Percentiles rank a stretch among this genome's conserved stretches.
phyloP scores from a whole-genome alignment of 2,797 vertebrate genomes.

The Acanthurus lineatus region DNA sequence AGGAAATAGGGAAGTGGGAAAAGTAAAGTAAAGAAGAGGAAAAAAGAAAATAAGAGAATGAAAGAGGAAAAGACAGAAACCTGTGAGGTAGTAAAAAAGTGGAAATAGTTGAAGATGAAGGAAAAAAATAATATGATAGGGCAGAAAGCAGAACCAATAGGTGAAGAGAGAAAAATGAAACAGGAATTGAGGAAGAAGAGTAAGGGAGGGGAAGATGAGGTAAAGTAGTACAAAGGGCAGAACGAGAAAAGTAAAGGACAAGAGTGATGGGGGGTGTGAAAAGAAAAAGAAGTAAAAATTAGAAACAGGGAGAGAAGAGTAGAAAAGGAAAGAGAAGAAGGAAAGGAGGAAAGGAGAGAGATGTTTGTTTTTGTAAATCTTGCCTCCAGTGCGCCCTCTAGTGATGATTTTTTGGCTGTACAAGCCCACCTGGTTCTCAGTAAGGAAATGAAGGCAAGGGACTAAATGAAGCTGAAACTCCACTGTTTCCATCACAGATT shows the following conservation, averaged over 20 bases:
- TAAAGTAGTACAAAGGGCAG: not conserved
- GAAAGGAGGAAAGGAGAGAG: not conserved
- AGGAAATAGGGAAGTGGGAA: not conserved
- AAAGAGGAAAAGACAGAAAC: not conserved
- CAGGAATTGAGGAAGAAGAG: not conserved
- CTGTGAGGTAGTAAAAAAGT: too few species aligned
- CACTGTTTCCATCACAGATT: not conserved
- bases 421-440: not conserved
- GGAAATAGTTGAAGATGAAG: not conserved
- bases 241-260: not conserved
- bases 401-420: slow-evolving; percentile 22
- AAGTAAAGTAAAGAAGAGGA: not conserved
- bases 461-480: slow-evolving; percentile 4
- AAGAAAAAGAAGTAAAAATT: not conserved
- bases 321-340: not conserved
- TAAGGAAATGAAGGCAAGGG: not conserved
- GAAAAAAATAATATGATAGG: not conserved
- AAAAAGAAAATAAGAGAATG: not conserved
- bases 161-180: not conserved
- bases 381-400: slow-evolving; percentile 41
- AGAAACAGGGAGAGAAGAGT: not conserved
- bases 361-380: not conserved
- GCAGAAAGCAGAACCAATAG: not conserved
- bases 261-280: not conserved
- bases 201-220: not conserved